Conservation (phyloP, 2,888 invertebrate genomes). For the Elmis aenea region DNA sequence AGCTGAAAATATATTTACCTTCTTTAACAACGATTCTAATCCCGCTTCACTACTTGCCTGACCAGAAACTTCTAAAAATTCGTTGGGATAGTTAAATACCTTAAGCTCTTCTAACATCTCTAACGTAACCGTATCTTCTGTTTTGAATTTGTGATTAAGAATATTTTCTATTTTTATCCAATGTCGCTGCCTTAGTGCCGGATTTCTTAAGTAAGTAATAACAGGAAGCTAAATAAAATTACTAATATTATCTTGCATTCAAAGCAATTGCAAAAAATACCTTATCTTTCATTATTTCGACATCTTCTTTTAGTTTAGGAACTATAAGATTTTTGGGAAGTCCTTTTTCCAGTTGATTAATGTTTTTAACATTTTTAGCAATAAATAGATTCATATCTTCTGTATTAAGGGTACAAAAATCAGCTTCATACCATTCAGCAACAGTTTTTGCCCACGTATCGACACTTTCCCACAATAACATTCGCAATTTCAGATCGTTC, state of each 20-base stretch:
- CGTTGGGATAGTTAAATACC: conserved; percentile 68
- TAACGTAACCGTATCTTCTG: conserved; percentile 63
- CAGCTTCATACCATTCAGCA: conserved; percentile 59
- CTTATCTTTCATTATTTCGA: conserved; percentile 75
- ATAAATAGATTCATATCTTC: conserved; percentile 66
- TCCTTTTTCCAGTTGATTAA: conserved; percentile 76
- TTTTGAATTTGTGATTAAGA: conserved; percentile 66
- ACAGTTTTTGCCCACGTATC: conserved; percentile 68
- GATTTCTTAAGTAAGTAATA: conserved; percentile 75
- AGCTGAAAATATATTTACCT: conserved; percentile 48
- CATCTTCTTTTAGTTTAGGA: conserved; percentile 68
- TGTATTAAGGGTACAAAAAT: conserved; percentile 62
- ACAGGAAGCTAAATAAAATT: conserved; percentile 58
- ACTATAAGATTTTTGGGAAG: conserved; percentile 76
- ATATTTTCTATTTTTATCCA: conserved; percentile 78
- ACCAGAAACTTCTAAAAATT: conserved; percentile 78
- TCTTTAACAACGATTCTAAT: conserved; percentile 73
- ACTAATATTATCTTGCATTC: conserved; percentile 19
- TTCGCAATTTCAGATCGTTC: conserved; percentile 73
- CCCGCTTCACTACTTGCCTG: conserved; percentile 86
- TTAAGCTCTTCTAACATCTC: conserved; percentile 64
- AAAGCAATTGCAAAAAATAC: conserved; percentile 40
- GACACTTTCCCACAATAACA: conserved; percentile 73
- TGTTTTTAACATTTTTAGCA: conserved; percentile 65
- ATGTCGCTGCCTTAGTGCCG: conserved; percentile 70